Evolutionary conservation across 2,113 vertebrate genomes (phyloP).

Genomic region (Oreotrochilus melanogaster): DNA sequence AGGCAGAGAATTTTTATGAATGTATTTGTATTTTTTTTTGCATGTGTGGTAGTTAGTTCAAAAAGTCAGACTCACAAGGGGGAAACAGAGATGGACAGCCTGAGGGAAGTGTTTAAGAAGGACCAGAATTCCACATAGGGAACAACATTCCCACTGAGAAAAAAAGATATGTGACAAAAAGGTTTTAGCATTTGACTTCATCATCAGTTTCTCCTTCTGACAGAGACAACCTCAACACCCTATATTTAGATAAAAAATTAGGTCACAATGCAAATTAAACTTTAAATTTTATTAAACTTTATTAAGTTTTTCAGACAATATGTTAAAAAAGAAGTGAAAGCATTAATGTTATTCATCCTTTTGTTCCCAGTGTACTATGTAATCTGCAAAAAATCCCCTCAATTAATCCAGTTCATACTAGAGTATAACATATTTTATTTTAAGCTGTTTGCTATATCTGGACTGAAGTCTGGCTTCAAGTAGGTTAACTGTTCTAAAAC

Average conservation of each 20-base stretch:
- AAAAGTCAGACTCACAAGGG: too few species aligned
- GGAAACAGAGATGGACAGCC: background rate
- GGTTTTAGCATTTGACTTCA: fast-evolving
- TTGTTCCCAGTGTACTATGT: background rate
- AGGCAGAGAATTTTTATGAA: background rate
- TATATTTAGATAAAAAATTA: background rate
- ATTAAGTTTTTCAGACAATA: background rate
- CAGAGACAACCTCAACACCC: background rate
- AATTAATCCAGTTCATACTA: background rate
- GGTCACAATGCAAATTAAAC: background rate
- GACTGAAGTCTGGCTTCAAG: background rate
- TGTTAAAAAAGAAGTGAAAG: background rate
- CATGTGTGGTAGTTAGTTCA: background rate
- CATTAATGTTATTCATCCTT: background rate
- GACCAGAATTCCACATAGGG: background rate
- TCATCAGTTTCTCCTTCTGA: background rate
- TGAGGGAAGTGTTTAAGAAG: background rate
- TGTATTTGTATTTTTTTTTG: background rate
- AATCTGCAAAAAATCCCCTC: background rate
- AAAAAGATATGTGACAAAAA: background rate
- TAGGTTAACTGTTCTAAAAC: background rate
- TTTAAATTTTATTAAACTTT: background rate
- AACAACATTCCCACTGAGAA: background rate
- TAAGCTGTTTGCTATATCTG: background rate
- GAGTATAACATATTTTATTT: background rate